phyloP scores from a whole-genome alignment of 23 tunicate genomes.

The Corella eumyota region DNA sequence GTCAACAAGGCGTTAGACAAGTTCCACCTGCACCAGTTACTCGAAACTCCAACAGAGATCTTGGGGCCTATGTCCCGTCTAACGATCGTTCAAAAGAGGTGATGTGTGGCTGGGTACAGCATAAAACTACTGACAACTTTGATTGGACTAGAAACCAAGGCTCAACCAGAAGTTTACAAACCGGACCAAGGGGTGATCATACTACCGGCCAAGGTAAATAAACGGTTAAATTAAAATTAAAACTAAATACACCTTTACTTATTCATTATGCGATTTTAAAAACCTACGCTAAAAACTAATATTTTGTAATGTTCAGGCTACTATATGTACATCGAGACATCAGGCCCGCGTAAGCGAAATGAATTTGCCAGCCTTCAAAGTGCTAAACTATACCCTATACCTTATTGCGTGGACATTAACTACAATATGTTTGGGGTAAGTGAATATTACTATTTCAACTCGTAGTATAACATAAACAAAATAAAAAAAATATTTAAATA shows the following conservation, averaged over 20 bases:
- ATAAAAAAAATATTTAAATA: no score
- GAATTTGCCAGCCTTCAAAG: slow-evolving; percentile 57
- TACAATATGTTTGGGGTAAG: slow-evolving; percentile 89
- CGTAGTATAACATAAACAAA: no score
- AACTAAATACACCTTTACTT: neutral
- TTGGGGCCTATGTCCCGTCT: slow-evolving; percentile 16
- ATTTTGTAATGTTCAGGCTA: slow-evolving; percentile 48
- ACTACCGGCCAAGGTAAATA: slow-evolving; percentile 56
- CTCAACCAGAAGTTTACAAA: slow-evolving; percentile 38
- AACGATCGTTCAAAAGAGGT: neutral
- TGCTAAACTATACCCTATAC: slow-evolving; percentile 26
- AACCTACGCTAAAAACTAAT: neutral
- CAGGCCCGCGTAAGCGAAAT: slow-evolving; percentile 43
- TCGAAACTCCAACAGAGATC: slow-evolving; percentile 11
- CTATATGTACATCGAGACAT: slow-evolving; percentile 82
- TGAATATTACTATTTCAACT: neutral
- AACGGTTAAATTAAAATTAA: neutral
- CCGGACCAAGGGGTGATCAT: slow-evolving; percentile 80
- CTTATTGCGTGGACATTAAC: slow-evolving; percentile 47
- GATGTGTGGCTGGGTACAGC: slow-evolving; percentile 80
- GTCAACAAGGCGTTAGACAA: neutral
- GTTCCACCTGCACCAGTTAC: neutral
- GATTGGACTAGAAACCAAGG: slow-evolving; percentile 59
- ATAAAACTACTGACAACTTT: slow-evolving; percentile 28
- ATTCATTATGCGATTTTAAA: neutral